Conservation (phyloP, 2,888 invertebrate genomes). For the Lasioglossum pauxillum region DNA sequence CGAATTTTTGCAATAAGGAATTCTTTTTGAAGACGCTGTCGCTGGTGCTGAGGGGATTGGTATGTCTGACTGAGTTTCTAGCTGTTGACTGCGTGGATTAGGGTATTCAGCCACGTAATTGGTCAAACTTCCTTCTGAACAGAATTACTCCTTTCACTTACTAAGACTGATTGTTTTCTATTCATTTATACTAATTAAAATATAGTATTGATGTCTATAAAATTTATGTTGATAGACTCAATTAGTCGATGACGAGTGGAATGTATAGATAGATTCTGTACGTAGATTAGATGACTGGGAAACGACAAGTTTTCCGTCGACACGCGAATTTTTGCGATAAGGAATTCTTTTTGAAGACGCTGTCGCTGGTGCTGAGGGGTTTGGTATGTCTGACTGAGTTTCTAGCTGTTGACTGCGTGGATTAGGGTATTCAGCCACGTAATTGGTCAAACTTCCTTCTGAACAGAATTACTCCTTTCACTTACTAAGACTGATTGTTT, state of each 20-base stretch:
- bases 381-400: not conserved
- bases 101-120: not conserved
- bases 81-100: not conserved
- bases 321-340: not conserved
- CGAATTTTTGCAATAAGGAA: not conserved
- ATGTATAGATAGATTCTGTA: constrained; percentile 2
- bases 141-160: not conserved
- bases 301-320: constrained; percentile 10
- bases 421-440: not conserved
- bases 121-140: not conserved
- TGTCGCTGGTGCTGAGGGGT: not conserved
- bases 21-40: not conserved
- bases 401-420: not conserved
- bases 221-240: no score
- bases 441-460: not conserved
- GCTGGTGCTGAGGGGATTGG: not conserved
- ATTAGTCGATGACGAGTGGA: no score
- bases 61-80: not conserved
- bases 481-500: no score
- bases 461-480: not conserved
- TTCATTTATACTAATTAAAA: no score
- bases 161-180: no score
- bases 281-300: constrained; percentile 7
- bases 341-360: not conserved
- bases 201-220: no score